Evolutionary conservation across 1,140 invertebrate species (phyloP).

Genomic region (Carposina sasakii): DNA sequence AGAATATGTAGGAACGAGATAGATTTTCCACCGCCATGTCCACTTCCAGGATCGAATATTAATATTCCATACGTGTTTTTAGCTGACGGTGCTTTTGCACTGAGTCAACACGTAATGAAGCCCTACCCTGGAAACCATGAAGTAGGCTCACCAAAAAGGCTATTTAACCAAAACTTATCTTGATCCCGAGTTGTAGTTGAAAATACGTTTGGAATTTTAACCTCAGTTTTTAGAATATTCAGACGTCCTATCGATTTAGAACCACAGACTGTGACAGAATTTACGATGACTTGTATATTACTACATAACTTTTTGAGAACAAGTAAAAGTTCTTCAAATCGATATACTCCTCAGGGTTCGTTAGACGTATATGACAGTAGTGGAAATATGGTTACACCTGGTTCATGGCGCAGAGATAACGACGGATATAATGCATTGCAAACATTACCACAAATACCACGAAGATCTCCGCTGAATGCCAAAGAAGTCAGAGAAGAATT

Average conservation of each 20-base stretch:
- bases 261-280: slow-evolving; percentile 24
- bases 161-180: slow-evolving; percentile 56
- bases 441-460: slow-evolving; percentile 18
- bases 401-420: slow-evolving; percentile 20
- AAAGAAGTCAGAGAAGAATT: slow-evolving; percentile 23
- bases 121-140: slow-evolving; percentile 53
- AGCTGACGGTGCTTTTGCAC: slow-evolving; percentile 69
- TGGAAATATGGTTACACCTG: slow-evolving; percentile 14
- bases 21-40: slow-evolving; percentile 26
- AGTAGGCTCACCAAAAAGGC: slow-evolving; percentile 32
- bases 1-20: slow-evolving; percentile 21
- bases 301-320: slow-evolving; percentile 45
- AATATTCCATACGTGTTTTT: slow-evolving; percentile 42
- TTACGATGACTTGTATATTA: slow-evolving; percentile 36
- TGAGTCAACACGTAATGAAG: slow-evolving; percentile 59
- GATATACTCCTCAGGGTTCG: slow-evolving; percentile 27
- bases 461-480: slow-evolving; percentile 20
- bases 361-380: slow-evolving; percentile 25
- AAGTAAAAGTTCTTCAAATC: slow-evolving; percentile 24
- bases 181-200: slow-evolving; percentile 59
- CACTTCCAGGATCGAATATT: slow-evolving; percentile 31
- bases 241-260: slow-evolving; percentile 39
- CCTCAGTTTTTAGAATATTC: slow-evolving; percentile 58
- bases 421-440: slow-evolving; percentile 20
- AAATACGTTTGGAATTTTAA: slow-evolving; percentile 73